Conservation (phyloP, 2,113 vertebrate species). For the Sitta europaea region DNA sequence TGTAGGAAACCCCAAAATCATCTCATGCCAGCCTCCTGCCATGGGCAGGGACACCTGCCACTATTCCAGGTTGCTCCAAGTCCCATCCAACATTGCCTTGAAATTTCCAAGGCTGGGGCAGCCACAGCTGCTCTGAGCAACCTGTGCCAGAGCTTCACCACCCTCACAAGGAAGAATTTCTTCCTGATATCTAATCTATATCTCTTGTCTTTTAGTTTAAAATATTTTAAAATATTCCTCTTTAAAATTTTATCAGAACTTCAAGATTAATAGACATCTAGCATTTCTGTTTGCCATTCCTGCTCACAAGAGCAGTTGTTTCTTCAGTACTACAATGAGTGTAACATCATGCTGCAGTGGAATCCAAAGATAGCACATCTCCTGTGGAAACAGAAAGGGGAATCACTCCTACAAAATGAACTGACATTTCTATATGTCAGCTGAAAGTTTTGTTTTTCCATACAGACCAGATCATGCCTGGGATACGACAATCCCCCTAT, state of each 20-base stretch:
- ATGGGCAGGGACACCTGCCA: not conserved
- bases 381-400: not conserved
- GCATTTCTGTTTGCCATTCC: not conserved
- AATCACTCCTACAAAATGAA: constrained; percentile 23
- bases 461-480: constrained; percentile 1
- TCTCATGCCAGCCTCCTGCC: not conserved
- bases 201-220: not conserved
- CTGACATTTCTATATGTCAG: constrained; percentile 22
- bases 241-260: not conserved
- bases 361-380: not conserved
- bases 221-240: not conserved
- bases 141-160: not conserved
- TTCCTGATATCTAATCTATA: not conserved
- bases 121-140: not conserved
- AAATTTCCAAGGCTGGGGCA: not conserved
- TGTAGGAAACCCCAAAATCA: not conserved
- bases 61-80: not conserved
- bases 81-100: not conserved
- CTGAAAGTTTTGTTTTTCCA: not conserved
- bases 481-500: not conserved
- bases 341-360: not conserved
- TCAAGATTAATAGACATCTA: not conserved
- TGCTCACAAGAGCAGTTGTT: not conserved
- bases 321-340: not conserved
- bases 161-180: not conserved